Conservation (phyloP, 2,797 vertebrate species). For the Chrysocyon brachyurus region DNA sequence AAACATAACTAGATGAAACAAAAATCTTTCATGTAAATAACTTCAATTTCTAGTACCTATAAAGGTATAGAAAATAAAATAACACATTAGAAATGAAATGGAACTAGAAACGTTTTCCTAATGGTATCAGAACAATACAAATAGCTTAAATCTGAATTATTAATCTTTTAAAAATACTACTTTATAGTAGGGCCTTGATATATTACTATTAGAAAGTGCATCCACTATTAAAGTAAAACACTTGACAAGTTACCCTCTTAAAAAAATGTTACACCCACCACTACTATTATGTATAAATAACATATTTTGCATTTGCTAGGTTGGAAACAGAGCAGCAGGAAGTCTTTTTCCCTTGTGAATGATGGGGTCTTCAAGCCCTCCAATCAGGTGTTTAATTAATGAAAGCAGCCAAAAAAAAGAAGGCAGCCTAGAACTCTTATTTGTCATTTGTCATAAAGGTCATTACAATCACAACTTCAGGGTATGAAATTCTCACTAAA, state of each 20-base stretch:
- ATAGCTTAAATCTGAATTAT: slow-evolving; percentile 28
- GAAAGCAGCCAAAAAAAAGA: slow-evolving; percentile 29
- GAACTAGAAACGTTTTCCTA: slow-evolving; percentile 64
- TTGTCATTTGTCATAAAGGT: neutral
- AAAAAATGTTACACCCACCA: neutral
- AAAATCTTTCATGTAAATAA: slow-evolving; percentile 60
- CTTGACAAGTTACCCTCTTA: neutral
- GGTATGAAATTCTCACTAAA: slow-evolving; percentile 23
- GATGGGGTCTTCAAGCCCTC: neutral
- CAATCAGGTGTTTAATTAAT: neutral
- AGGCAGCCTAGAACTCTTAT: neutral
- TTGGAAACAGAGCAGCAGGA: slow-evolving; percentile 12
- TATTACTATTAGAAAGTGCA: neutral
- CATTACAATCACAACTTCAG: slow-evolving; percentile 23
- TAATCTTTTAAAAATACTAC: neutral
- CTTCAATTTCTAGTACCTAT: slow-evolving; percentile 59
- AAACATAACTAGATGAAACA: slow-evolving; percentile 49
- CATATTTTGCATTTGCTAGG: neutral
- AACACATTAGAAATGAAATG: slow-evolving; percentile 59
- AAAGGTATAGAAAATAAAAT: slow-evolving; percentile 51
- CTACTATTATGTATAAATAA: neutral
- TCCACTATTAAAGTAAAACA: neutral
- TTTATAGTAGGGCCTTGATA: neutral
- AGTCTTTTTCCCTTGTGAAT: neutral
- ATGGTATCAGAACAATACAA: slow-evolving; percentile 39